Evolutionary conservation across 2,888 invertebrate species (phyloP).

Genomic region (Brachypterus glaber): DNA sequence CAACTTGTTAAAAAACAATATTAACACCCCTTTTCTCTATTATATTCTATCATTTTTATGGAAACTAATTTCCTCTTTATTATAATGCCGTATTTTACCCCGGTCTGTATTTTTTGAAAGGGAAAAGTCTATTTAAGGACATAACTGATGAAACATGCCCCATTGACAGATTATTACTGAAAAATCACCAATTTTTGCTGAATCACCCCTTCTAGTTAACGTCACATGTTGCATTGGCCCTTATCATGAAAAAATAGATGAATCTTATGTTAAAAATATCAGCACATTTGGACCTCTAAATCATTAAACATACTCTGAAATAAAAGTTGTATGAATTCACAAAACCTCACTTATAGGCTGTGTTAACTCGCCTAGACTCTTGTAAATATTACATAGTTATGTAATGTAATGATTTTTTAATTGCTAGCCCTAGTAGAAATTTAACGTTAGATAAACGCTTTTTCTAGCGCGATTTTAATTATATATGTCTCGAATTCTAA

Average conservation of each 20-base stretch:
- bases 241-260: slow-evolving; percentile 15
- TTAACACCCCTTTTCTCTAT: neutral
- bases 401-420: too few species aligned
- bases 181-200: slow-evolving; percentile 32
- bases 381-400: too few species aligned
- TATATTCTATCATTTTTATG: neutral
- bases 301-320: too few species aligned
- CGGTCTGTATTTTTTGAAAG: slow-evolving; percentile 6
- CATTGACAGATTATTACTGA: slow-evolving; percentile 37
- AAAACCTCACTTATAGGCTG: too few species aligned
- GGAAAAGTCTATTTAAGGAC: slow-evolving; percentile 30
- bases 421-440: too few species aligned
- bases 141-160: slow-evolving; percentile 36
- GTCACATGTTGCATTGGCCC: slow-evolving; percentile 34
- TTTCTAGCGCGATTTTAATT: too few species aligned
- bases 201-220: slow-evolving; percentile 38
- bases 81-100: slow-evolving; percentile 2
- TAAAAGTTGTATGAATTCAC: too few species aligned
- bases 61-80: neutral
- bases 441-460: too few species aligned
- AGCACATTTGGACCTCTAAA: too few species aligned
- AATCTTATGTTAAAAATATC: too few species aligned
- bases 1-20: neutral
- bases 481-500: too few species aligned
- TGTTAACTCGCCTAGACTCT: too few species aligned